Conservation (phyloP, 1,140 invertebrate genomes). For the Macrobrachium rosenbergii region DNA sequence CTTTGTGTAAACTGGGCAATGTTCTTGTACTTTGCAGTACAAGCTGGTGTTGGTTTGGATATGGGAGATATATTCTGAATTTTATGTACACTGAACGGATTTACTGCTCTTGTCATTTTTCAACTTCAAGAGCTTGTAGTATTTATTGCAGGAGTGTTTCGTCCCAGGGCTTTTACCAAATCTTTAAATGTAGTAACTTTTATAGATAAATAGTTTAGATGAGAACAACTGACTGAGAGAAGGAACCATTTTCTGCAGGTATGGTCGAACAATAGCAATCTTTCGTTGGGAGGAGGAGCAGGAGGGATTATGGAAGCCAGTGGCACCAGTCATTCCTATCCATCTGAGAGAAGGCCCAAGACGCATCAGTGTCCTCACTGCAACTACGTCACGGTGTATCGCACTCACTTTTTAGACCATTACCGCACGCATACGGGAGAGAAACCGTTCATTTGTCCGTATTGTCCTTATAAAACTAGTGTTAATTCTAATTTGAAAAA, state of each 20-base stretch:
- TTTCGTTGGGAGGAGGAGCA: background rate
- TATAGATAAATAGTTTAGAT: too few relatives aligned
- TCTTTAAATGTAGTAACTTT: too few relatives aligned
- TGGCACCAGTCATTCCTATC: background rate
- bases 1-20: too few relatives aligned
- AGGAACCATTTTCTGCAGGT: slow-evolving; percentile 42
- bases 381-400: slow-evolving; percentile 29
- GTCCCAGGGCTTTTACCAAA: too few relatives aligned
- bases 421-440: slow-evolving; percentile 35
- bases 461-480: slow-evolving; percentile 17
- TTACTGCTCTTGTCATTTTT: too few relatives aligned
- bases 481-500: slow-evolving; percentile 6
- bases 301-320: background rate
- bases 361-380: slow-evolving; percentile 15
- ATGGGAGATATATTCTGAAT: too few relatives aligned
- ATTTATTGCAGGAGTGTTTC: too few relatives aligned
- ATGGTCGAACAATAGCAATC: slow-evolving; percentile 35
- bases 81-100: too few relatives aligned
- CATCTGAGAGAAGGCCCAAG: background rate
- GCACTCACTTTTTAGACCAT: slow-evolving; percentile 24
- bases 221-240: slow-evolving; percentile 25
- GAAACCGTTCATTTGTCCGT: slow-evolving; percentile 13
- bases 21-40: too few relatives aligned
- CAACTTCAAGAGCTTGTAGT: too few relatives aligned
- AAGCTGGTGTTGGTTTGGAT: too few relatives aligned